phyloP scores from a whole-genome alignment of 2,797 vertebrate genomes.

The Hydrocynus forskahlii region DNA sequence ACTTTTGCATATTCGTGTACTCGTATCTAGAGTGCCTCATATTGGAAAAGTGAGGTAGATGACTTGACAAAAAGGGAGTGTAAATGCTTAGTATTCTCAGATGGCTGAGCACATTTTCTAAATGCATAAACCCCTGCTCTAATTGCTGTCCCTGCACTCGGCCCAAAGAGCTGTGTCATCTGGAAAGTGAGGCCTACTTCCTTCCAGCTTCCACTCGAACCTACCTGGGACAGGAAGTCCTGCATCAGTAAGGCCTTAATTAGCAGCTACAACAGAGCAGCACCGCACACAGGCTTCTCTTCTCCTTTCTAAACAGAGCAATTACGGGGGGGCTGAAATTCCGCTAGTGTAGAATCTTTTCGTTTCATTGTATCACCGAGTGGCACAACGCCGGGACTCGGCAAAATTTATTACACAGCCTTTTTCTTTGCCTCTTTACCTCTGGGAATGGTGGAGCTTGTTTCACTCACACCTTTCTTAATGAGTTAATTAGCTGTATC shows the following conservation, averaged over 20 bases:
- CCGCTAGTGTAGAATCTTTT: conserved; percentile 13
- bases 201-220: neutral
- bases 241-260: conserved; percentile 36
- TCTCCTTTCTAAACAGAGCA: too few relatives aligned
- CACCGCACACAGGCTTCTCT: neutral
- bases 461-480: conserved; percentile 54
- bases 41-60: neutral
- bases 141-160: neutral
- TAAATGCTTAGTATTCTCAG: neutral
- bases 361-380: conserved; percentile 32
- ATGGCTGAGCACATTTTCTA: neutral
- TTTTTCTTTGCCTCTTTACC: too few relatives aligned
- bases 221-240: neutral
- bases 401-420: too few relatives aligned
- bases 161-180: conserved; percentile 11
- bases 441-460: conserved; percentile 34
- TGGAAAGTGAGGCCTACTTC: neutral
- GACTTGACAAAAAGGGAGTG: neutral
- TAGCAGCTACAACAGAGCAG: conserved; percentile 6
- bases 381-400: conserved; percentile 12
- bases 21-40: neutral
- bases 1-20: too few relatives aligned
- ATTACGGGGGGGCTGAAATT: conserved; percentile 15
- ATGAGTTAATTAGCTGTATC: conserved; percentile 57
- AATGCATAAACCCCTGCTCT: conserved; percentile 62